Percentiles rank a stretch among this genome's conserved stretches.
Evolutionary conservation across 2,113 vertebrate genomes (phyloP).

Genomic region (Microcebus griseorufus): DNA sequence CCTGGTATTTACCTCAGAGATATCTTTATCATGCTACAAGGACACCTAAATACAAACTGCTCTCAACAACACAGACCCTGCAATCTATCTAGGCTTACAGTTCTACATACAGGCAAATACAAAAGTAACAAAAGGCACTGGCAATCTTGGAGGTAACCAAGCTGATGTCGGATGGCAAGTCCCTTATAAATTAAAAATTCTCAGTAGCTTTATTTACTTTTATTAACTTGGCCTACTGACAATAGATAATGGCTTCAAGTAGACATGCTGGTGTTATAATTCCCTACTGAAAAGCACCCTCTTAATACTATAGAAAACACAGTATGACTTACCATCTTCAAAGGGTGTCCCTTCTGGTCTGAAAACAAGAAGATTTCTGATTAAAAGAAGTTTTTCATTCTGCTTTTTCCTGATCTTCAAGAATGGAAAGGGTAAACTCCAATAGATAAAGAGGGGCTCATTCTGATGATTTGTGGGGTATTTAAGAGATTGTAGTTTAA

Average conservation of each 20-base stretch:
- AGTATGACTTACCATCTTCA: conserved; percentile 95
- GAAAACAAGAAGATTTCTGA: conserved; percentile 79
- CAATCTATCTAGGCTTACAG: fast-evolving
- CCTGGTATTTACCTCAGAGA: background rate
- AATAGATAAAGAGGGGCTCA: background rate
- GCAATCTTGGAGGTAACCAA: background rate
- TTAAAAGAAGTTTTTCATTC: conserved; percentile 73
- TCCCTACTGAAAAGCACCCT: conserved; percentile 28
- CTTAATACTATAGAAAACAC: background rate
- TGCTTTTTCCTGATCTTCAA: conserved; percentile 32
- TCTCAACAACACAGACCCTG: background rate
- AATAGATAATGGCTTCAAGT: conserved; percentile 19
- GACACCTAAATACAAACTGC: background rate
- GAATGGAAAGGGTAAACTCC: background rate
- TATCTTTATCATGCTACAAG: background rate
- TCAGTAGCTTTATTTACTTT: conserved; percentile 26
- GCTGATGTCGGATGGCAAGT: background rate
- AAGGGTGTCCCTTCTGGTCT: conserved; percentile 99
- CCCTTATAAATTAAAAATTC: background rate
- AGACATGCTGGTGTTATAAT: background rate
- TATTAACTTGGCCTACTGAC: conserved; percentile 6
- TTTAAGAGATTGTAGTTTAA: background rate
- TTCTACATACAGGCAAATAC: background rate
- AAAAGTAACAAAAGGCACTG: background rate
- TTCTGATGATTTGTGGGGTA: background rate